Evolutionary conservation across 2,888 invertebrate genomes (phyloP).

Genomic region (Phytoseiulus persimilis): DNA sequence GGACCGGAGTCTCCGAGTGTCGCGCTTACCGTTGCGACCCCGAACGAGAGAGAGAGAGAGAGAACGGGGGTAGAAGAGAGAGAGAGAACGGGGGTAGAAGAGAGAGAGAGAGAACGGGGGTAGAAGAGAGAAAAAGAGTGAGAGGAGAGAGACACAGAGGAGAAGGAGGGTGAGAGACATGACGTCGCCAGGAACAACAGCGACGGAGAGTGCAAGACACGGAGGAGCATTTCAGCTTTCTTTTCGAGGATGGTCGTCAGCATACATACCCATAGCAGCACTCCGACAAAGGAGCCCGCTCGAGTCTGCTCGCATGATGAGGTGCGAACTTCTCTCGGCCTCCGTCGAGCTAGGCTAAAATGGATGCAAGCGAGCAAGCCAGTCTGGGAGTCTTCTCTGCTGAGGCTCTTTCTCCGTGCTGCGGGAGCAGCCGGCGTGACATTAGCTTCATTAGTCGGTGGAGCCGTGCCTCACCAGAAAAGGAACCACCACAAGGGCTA

Average conservation of each 20-base stretch:
- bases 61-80: too few species aligned
- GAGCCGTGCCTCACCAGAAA: not conserved
- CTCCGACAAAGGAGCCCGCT: not conserved
- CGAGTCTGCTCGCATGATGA: not conserved
- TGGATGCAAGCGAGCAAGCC: not conserved
- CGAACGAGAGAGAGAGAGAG: too few species aligned
- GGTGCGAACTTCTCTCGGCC: not conserved
- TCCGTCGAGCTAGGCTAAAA: not conserved
- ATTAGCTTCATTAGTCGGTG: not conserved
- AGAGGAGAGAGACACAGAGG: too few species aligned
- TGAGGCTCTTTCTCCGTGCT: not conserved
- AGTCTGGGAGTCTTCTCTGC: too few species aligned
- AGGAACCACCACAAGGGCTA: not conserved
- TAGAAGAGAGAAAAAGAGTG: too few species aligned
- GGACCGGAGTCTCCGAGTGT: not conserved
- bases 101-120: too few species aligned
- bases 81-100: too few species aligned
- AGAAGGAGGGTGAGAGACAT: not conserved
- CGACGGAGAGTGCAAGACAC: not conserved
- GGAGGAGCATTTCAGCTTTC: not conserved
- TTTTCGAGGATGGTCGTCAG: not conserved
- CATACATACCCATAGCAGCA: not conserved
- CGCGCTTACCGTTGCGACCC: not conserved
- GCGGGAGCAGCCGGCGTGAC: not conserved
- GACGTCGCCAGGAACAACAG: not conserved